These are phyloP conservation scores for Columbina picui DNA, from an alignment of 2,113 vertebrate species.

Conservation along the genomic window DNA sequence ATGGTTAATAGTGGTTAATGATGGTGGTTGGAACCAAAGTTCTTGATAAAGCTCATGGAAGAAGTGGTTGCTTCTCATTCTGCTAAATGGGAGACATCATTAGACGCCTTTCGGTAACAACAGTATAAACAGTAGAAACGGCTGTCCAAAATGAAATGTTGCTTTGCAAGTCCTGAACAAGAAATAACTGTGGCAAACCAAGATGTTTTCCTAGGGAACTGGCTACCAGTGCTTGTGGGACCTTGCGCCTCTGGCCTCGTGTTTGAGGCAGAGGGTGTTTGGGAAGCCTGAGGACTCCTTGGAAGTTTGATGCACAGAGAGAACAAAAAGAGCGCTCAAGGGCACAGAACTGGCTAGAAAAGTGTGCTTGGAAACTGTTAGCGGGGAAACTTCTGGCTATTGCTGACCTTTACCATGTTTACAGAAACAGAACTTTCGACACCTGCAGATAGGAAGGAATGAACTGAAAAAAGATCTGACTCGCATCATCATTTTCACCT, in stretches of 20 bases:
- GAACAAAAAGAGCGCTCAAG: neutral
- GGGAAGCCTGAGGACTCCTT: neutral
- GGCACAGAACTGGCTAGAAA: neutral
- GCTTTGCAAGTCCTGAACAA: neutral
- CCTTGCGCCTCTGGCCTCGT: neutral
- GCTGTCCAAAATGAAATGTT: neutral
- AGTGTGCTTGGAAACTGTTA: neutral
- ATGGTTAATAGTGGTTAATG: neutral
- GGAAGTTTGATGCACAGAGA: neutral
- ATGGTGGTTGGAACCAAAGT: neutral
- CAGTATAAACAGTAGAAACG: accelerated
- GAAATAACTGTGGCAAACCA: neutral
- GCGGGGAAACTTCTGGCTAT: neutral
- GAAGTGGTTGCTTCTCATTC: neutral
- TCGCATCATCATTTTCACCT: no score
- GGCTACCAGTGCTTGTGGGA: neutral
- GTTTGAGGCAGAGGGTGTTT: neutral
- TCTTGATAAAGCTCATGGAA: neutral
- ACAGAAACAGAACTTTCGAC: neutral
- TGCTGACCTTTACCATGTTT: constrained; percentile 6
- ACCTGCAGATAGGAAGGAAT: no score
- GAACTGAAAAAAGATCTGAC: no score
- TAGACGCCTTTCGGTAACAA: neutral
- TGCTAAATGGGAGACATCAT: neutral
- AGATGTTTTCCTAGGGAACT: neutral